Evolutionary conservation across 2,113 vertebrate species (phyloP), one percentile per base, ranked within the genome.

Genomic region (Saccopteryx leptura): DNA sequence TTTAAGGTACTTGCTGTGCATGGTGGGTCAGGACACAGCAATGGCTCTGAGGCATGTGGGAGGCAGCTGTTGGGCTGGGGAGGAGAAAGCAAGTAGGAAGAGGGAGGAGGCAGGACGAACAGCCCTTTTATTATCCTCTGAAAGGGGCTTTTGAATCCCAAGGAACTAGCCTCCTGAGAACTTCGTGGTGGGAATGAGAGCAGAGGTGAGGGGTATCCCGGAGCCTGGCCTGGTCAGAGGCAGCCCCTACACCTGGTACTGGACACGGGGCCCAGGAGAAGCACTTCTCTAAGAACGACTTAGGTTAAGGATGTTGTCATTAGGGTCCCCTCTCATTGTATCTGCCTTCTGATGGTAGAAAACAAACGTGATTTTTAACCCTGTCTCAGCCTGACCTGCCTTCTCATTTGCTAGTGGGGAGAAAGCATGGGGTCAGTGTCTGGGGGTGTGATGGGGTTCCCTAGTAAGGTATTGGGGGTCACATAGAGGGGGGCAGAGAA

Each of bases 161-260:
- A 9, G 56, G 24, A n/a, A 23, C 1, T 17, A 82, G 48, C n/a
- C 48, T 63, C 0, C 0, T 46, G 33, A 66, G 61, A 8, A 7
- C 52, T 9, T 74, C 72, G 24, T 58, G 24, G 7, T 18, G 12
- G 75, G 33, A 71, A 31, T 7, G 69, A 21, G 84, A 63, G 58
- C 6, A 14, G 23, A 58, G 12, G 19, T 33, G 39, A 19, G 19
- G 31, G 15, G 6, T 54, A 26, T 75, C 33, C 26, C 18, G 46
- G 31, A 60, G 17, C 11, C 31, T 33, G 63, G 15, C 48, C 58
- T 21, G 56, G 6, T 78, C 66, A 52, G 58, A 21, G 17, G 60
- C 23, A 52, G 31, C 8, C 14, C 28, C 7, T 18, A 46, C 1
- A 52, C 4, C 4, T 61, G 26, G 61, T 58, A 2, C 4, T 50